Conservation (phyloP, 2,113 vertebrate genomes). For the Istiophorus platypterus region DNA sequence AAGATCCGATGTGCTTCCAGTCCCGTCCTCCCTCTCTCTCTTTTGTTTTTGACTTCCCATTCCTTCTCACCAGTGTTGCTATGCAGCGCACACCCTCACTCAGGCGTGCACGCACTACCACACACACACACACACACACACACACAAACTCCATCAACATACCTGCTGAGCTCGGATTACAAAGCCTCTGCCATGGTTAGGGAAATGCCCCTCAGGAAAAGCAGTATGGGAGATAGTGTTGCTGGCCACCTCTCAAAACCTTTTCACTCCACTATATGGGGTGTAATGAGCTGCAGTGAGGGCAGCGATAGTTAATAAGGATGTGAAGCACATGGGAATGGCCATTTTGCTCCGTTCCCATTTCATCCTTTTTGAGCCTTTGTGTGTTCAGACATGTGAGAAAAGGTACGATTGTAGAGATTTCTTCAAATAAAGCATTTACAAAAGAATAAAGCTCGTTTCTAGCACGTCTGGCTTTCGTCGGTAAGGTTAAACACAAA, state of each 20-base stretch:
- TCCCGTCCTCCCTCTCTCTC: constrained; percentile 27
- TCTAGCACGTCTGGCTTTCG: not conserved
- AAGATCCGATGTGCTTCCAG: constrained; percentile 8
- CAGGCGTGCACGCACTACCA: not conserved
- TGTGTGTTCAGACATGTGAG: constrained; percentile 37
- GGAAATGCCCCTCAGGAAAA: constrained; percentile 70
- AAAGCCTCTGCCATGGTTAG: constrained; percentile 59
- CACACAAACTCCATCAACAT: constrained; percentile 57
- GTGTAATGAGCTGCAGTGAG: constrained; percentile 70
- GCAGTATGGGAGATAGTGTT: constrained; percentile 48
- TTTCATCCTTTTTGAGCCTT: constrained; percentile 37
- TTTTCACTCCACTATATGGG: constrained; percentile 49
- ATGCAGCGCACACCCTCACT: constrained; percentile 17
- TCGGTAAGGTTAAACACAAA: not conserved
- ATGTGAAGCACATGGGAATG: constrained; percentile 58
- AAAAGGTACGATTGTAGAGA: constrained; percentile 40
- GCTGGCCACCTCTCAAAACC: constrained; percentile 51
- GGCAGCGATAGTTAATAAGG: constrained; percentile 60
- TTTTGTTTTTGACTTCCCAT: constrained; percentile 32
- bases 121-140: constrained; percentile 14
- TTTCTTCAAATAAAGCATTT: constrained; percentile 3
- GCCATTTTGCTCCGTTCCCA: constrained; percentile 41
- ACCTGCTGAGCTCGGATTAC: constrained; percentile 77
- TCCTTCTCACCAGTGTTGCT: constrained; percentile 39
- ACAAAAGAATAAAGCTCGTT: constrained; percentile 39